These are phyloP conservation scores for Synergus japonicus DNA, from an alignment of 2,888 invertebrate genomes.

Conservation along the genomic window DNA sequence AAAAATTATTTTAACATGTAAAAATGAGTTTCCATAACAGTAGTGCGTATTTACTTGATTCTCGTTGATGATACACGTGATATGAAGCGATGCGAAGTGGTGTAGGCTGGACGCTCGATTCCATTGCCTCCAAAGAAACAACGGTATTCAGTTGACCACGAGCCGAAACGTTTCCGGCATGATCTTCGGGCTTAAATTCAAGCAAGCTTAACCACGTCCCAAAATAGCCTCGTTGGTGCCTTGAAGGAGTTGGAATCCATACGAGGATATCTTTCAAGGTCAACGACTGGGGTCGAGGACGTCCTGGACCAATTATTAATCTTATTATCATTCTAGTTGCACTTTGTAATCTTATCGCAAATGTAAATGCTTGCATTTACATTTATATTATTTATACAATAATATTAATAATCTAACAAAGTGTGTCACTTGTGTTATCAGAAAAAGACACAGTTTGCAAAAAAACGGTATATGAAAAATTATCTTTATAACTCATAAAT, in stretches of 20 bases:
- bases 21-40: no score
- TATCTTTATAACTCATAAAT: no score
- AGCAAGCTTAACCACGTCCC: constrained; percentile 54
- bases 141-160: constrained; percentile 70
- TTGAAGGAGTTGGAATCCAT: constrained; percentile 35
- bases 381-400: constrained; percentile 26
- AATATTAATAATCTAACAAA: not conserved
- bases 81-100: constrained; percentile 24
- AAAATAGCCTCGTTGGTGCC: constrained; percentile 60
- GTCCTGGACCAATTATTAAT: constrained; percentile 8
- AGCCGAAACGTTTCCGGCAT: constrained; percentile 73
- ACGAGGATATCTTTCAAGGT: constrained; percentile 50
- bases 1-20: no score
- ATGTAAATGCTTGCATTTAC: not conserved
- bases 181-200: constrained; percentile 59
- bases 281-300: constrained; percentile 54
- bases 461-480: no score
- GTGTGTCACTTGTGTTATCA: not conserved
- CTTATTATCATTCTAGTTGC: not conserved
- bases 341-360: not conserved
- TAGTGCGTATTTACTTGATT: not conserved
- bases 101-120: constrained; percentile 13
- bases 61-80: not conserved
- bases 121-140: constrained; percentile 55
- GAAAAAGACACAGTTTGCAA: not conserved